Percentiles rank a stretch among this genome's conserved stretches.
These are phyloP conservation scores for Beris chalybata DNA, from an alignment of 2,888 invertebrate species.

Conservation along the genomic window DNA sequence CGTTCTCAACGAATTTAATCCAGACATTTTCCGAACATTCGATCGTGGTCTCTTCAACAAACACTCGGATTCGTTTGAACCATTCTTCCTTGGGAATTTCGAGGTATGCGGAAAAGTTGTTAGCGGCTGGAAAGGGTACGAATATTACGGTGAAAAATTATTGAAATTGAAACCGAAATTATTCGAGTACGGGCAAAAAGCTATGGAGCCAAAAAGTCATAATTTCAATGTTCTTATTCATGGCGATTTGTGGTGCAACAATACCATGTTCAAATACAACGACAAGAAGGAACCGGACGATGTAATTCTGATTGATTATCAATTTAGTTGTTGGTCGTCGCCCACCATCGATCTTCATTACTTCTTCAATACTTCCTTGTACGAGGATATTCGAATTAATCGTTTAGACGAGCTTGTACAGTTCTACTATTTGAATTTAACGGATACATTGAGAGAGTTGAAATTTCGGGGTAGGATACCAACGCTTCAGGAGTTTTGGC, in stretches of 20 bases:
- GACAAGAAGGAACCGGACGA: constrained; percentile 46
- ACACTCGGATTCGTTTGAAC: neutral
- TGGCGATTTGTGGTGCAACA: constrained; percentile 51
- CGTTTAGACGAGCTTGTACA: constrained; percentile 42
- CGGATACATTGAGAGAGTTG: constrained; percentile 39
- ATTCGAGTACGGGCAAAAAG: neutral
- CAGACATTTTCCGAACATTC: constrained; percentile 36
- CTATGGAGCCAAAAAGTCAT: constrained; percentile 35
- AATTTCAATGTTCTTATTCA: constrained; percentile 49
- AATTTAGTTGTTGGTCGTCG: constrained; percentile 44
- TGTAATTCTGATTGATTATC: constrained; percentile 48
- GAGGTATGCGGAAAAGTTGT: neutral
- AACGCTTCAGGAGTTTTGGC: constrained; percentile 42
- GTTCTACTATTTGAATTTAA: constrained; percentile 41
- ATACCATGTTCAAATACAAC: constrained; percentile 48
- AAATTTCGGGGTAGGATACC: constrained; percentile 41
- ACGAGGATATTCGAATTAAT: constrained; percentile 40
- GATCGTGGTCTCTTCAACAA: constrained; percentile 8
- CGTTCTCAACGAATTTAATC: neutral
- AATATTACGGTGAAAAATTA: constrained; percentile 43
- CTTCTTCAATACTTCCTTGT: constrained; percentile 43
- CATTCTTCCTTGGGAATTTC: neutral
- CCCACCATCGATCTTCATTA: constrained; percentile 46
- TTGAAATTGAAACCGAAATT: constrained; percentile 37
- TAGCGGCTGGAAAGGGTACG: constrained; percentile 34